A percentile compares a stretch with the other conserved stretches of the same genome.
Evolutionary conservation across 1,140 invertebrate genomes (phyloP).

Genomic region (Heliconius nattereri): DNA sequence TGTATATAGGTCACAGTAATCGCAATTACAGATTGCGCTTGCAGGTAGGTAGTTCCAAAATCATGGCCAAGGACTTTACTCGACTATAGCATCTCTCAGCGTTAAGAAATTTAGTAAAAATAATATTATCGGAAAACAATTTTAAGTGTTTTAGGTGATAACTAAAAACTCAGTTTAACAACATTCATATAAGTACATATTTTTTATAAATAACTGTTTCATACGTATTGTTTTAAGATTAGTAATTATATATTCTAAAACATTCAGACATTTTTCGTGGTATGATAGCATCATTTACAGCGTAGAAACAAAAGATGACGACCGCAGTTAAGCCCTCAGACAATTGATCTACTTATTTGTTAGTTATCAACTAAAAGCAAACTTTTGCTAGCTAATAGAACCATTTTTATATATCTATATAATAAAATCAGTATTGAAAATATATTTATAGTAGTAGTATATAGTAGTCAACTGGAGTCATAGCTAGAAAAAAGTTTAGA

Average conservation of each 20-base stretch:
- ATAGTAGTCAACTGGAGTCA: no score
- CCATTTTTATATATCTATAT: not conserved
- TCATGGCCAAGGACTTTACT: conserved; percentile 65
- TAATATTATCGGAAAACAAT: conserved; percentile 29
- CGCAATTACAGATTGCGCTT: conserved; percentile 40
- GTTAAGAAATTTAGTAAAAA: conserved; percentile 17
- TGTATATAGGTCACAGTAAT: conserved; percentile 38
- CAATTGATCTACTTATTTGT: conserved; percentile 16
- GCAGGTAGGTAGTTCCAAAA: conserved; percentile 61
- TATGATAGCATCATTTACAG: conserved; percentile 25
- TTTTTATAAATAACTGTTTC: not conserved
- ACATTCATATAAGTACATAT: not conserved
- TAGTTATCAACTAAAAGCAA: not conserved
- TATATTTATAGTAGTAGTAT: no score
- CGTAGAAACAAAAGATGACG: conserved; percentile 37
- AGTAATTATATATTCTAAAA: not conserved
- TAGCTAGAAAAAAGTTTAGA: no score
- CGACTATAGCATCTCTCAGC: conserved; percentile 20
- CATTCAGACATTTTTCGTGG: not conserved
- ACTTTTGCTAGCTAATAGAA: not conserved
- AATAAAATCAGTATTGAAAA: no score
- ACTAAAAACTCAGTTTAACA: conserved; percentile 1
- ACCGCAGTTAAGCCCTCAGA: conserved; percentile 32
- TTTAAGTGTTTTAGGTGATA: conserved; percentile 13
- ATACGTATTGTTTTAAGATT: not conserved